Percentiles rank a stretch among this genome's conserved stretches.
phyloP scores from a whole-genome alignment of 2,113 vertebrate species.

The Corynorhinus townsendii region DNA sequence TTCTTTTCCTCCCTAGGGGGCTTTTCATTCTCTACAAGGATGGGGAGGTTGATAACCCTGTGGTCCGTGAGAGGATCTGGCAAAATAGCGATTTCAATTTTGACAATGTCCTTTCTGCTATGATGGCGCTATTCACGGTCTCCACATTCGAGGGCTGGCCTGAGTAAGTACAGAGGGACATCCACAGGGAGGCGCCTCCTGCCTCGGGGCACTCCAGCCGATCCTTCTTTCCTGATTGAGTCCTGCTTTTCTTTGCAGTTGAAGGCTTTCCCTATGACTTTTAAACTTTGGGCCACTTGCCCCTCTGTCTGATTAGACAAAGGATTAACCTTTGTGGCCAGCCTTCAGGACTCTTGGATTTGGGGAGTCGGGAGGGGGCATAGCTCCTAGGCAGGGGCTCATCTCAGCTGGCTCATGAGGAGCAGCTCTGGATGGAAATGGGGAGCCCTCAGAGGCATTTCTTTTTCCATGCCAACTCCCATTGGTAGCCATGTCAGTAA shows the following conservation, averaged over 20 bases:
- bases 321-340: not conserved
- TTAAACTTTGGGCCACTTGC: not conserved
- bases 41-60: slow-evolving; percentile 93
- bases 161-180: slow-evolving; percentile 83
- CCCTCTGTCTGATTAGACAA: not conserved
- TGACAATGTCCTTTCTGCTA: slow-evolving; percentile 97
- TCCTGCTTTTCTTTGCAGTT: not conserved
- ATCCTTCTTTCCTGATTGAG: not conserved
- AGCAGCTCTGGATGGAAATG: not conserved
- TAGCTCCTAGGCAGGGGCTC: not conserved
- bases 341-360: not conserved
- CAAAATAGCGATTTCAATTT: slow-evolving; percentile 99
- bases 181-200: not conserved
- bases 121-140: slow-evolving; percentile 99
- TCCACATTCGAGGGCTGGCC: slow-evolving; percentile 99
- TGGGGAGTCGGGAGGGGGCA: not conserved
- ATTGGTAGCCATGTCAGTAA: not conserved
- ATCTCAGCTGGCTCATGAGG: not conserved
- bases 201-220: not conserved
- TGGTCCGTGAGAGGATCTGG: slow-evolving; percentile 92
- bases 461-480: not conserved
- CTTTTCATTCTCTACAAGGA: slow-evolving; percentile 97
- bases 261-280: not conserved
- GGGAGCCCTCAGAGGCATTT: not conserved
- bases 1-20: slow-evolving; percentile 80